Base-by-base conservation (phyloP, 2,888 invertebrate genomes). In the Scaptodrosophila latifasciaeformis region DNA sequence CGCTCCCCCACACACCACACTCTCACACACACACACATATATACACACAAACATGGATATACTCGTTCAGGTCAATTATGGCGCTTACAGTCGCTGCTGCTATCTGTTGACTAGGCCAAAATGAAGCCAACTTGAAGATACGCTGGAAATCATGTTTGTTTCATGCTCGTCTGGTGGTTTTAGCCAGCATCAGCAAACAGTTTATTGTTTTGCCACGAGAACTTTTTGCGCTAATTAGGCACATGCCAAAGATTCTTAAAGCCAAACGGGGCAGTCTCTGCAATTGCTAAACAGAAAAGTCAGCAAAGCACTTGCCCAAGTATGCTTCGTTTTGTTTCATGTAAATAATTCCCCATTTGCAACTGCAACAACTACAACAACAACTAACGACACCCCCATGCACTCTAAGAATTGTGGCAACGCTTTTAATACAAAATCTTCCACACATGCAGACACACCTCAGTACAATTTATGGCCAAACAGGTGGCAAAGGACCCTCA, bases 401-500 rank as follows among this genome's bases (percentile, higher is more conserved):
- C 50, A 30, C 37, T 7, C 35, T n/a, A n/a, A n/a, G n/a, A n/a
- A n/a, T n/a, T n/a, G n/a, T n/a, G n/a, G n/a, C n/a, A n/a, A n/a
- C n/a, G n/a, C n/a, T n/a, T n/a, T n/a, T n/a, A n/a, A n/a, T n/a
- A n/a, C n/a, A n/a, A n/a, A n/a, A n/a, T n/a, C n/a, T n/a, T n/a
- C 3, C n/a, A 6, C 30, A n/a, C 30, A 30, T 30, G 30, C 30
- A 30, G 2, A n/a, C n/a, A n/a, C n/a, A n/a, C n/a, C n/a, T n/a
- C n/a, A n/a, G n/a, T n/a, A n/a, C n/a, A n/a, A n/a, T n/a, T n/a
- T n/a, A n/a, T n/a, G n/a, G 17, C 59, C 70, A 64, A 65, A 70
- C 71, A 69, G 71, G 70, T 71, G 70, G 70, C 64, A 69, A 69
- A 69, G 69, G 68, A 72, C 71, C 69, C 70, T 71, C 66, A 71